A percentile compares a stretch with the other conserved stretches of the same genome.
phyloP scores from a whole-genome alignment of 2,888 invertebrate species.

The Dendrolimus pini region DNA sequence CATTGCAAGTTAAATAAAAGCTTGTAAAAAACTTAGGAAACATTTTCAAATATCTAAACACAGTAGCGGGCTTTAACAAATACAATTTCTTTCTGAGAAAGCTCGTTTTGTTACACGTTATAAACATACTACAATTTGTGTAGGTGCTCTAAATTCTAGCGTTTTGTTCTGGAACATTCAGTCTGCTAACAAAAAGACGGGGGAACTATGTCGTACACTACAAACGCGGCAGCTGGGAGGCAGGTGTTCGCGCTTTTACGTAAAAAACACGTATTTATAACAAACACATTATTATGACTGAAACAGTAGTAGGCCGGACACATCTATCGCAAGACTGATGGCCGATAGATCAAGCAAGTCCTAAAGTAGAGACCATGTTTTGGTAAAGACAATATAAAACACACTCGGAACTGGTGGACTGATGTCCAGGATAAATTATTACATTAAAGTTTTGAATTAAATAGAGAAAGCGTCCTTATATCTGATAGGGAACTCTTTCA shows the following conservation, averaged over 20 bases:
- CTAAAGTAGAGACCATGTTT: too few species aligned
- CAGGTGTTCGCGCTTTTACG: neutral
- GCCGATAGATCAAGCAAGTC: too few species aligned
- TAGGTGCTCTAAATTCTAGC: constrained; percentile 6
- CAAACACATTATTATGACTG: too few species aligned
- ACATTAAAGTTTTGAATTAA: too few species aligned
- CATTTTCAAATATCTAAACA: neutral
- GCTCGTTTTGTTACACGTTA: neutral
- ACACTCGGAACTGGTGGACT: too few species aligned
- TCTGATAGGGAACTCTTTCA: too few species aligned
- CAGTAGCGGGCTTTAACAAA: neutral
- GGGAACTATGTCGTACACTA: neutral
- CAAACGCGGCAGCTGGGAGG: neutral
- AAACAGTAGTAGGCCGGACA: too few species aligned
- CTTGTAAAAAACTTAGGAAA: neutral
- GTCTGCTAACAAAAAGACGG: constrained; percentile 5
- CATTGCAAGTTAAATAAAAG: too few species aligned
- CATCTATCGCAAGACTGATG: too few species aligned
- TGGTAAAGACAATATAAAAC: too few species aligned
- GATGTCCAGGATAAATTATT: too few species aligned
- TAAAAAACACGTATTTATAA: neutral
- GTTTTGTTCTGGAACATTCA: constrained; percentile 6
- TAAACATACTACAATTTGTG: constrained; percentile 6
- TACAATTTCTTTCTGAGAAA: neutral
- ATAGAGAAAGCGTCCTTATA: too few species aligned